These are phyloP conservation scores for Apoda limacodes DNA, from an alignment of 2,888 invertebrate species.

Conservation along the genomic window DNA sequence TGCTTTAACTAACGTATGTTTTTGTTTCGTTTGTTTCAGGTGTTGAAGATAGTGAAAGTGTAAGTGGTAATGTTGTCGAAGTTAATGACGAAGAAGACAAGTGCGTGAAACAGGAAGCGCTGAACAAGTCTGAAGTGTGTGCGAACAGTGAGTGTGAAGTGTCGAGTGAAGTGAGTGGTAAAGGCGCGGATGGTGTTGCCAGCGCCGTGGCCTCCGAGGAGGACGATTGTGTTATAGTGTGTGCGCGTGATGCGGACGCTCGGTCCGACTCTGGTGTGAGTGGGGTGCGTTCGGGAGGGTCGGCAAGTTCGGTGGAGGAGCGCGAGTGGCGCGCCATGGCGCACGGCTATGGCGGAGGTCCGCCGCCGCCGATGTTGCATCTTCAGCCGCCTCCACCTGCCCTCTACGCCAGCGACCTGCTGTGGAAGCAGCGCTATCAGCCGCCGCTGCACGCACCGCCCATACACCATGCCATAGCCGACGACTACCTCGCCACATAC, in stretches of 20 bases:
- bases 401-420: constrained; percentile 63
- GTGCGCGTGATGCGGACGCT: constrained; percentile 69
- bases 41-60: constrained; percentile 53
- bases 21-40: constrained; percentile 48
- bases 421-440: constrained; percentile 73
- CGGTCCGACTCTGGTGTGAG: constrained; percentile 79
- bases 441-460: constrained; percentile 65
- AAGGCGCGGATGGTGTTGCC: constrained; percentile 62
- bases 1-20: not conserved
- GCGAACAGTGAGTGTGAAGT: constrained; percentile 56
- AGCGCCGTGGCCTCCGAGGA: constrained; percentile 71
- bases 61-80: constrained; percentile 53
- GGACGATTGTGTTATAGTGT: constrained; percentile 75
- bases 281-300: constrained; percentile 77
- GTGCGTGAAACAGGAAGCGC: constrained; percentile 56
- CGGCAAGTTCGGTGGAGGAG: constrained; percentile 82
- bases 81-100: constrained; percentile 54
- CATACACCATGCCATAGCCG: constrained; percentile 63
- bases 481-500: constrained; percentile 65
- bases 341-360: constrained; percentile 78
- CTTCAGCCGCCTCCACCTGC: constrained; percentile 61
- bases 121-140: constrained; percentile 37
- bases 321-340: constrained; percentile 81
- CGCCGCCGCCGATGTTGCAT: constrained; percentile 64
- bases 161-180: constrained; percentile 58